Evolutionary conservation across 1,140 invertebrate species (phyloP), one percentile per base, ranked within the genome.

Genomic region (Eriocheir sinensis): DNA sequence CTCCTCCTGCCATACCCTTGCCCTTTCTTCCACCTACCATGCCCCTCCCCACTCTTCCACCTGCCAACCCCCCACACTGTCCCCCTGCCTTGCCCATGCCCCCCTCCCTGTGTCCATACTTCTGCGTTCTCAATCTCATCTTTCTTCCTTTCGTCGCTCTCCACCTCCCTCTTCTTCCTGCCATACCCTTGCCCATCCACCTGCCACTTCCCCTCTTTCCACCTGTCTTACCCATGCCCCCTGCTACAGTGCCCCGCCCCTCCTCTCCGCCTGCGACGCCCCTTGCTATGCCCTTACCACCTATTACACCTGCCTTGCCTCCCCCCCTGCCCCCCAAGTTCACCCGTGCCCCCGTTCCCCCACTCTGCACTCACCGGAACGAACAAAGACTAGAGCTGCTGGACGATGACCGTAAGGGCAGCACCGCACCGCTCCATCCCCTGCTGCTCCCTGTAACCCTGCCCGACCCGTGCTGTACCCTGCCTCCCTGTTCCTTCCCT

Each of bases 351-450:
- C n/a, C 91, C 21, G 17, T 30, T 12, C n/a, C 17, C 91, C 3
- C 91, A n/a, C n/a, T n/a, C n/a, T 38, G 9, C 91, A 44, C 91
- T 93, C 80, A 86, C 91, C 41, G 80, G 72, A 93, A 86, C 80
- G 80, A 93, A 93, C 91, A 93, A 93, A 93, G 91, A 93, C 88
- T 12, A 27, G 27, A 15, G 88, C 40, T n/a, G 88, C 88, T 89
- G 88, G 36, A 89, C 88, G 88, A 89, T 89, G 88, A 89, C 88
- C 88, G 88, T 15, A 48, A 44, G 30, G 41, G 88, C 40, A 41
- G 38, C 88, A 17, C 88, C 40, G 27, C 36, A 30, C 3, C 34
- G n/a, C 83, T n/a, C 34, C 80, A 6, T 81, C 83, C 81, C 81
- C 38, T 40, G 3, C n/a, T 36, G n/a, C 38, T 32, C 81, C 15